Base-by-base conservation (phyloP, 2,797 vertebrate species). In the Eospalax fontanierii region DNA sequence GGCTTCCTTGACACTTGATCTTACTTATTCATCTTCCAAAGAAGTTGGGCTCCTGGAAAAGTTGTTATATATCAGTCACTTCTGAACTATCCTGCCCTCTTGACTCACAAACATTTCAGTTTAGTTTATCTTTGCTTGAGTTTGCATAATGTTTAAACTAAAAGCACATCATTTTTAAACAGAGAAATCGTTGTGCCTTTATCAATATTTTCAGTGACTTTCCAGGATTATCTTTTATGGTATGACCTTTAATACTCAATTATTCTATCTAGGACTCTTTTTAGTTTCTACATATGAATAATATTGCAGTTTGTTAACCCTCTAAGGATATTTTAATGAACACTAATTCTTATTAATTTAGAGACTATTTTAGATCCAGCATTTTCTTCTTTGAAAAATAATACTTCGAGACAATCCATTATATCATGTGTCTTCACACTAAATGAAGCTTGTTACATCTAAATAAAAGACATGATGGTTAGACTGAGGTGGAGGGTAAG, bases 81-180 rank as follows among this genome's bases (percentile, higher is more conserved):
- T 12, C 63, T 81, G 11, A 8, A 65, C 3, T 18, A 11, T 1
- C 26, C 14, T 38, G 3, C 1, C 15, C 15, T 38, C 4, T 30
- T 5, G 26, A 8, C 33, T 22, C 15, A 26, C 18, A 35, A 38
- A 35, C 28, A n/a, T 66, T 79, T 85, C 75, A 35, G 4, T 40
- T 89, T 81, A 61, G 18, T 43, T 73, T 85, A 33, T 57, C 46
- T n/a, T 84, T 6, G 83, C 35, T 88, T 79, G 2, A 3, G 28
- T 78, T 92, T 94, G 70, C 43, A 40, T n/a, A 21, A n/a, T n/a
- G 28, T 90, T 70, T 61, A 24, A 74, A 88, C 28, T 93, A 35
- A 93, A 92, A 90, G 1, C 5, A 3, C 2, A 43, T 28, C 12
- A 1, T 50, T 57, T 78, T 18, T 10, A 85, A 92, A 79, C 11